Conservation (phyloP, 2,113 vertebrate species). For the Trachemys scripta region DNA sequence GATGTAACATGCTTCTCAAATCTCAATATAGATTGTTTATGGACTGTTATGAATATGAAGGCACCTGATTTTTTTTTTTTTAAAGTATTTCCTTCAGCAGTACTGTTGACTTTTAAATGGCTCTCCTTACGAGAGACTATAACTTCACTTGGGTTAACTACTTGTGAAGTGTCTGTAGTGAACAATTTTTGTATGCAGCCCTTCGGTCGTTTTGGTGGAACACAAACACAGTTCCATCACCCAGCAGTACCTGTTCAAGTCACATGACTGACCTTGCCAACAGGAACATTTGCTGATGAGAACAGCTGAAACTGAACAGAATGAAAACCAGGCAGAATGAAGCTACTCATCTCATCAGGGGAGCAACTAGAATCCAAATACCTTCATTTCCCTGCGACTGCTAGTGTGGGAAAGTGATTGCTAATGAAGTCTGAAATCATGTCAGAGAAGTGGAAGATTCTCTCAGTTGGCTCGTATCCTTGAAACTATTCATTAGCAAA, state of each 20-base stretch:
- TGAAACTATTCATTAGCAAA: conserved; percentile 20
- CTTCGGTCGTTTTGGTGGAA: not conserved
- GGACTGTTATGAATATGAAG: not conserved
- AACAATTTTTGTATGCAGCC: not conserved
- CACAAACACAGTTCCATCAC: rapidly evolving
- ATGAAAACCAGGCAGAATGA: not conserved
- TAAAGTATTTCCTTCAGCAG: not conserved
- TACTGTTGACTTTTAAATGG: not conserved
- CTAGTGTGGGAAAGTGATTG: not conserved
- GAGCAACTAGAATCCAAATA: rapidly evolving
- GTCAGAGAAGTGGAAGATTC: not conserved
- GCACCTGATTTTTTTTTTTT: no score
- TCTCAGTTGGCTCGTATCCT: not conserved
- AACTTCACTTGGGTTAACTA: not conserved
- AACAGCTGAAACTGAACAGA: conserved; percentile 22
- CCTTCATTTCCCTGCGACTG: not conserved
- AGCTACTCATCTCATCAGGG: not conserved
- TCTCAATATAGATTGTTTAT: not conserved
- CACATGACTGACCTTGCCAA: not conserved
- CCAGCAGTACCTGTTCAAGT: not conserved
- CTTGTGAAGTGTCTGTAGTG: not conserved
- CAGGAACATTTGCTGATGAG: not conserved
- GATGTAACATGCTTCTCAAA: not conserved
- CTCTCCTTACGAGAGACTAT: not conserved
- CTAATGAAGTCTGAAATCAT: not conserved